Evolutionary conservation across 2,113 vertebrate species (phyloP), one percentile per base, ranked within the genome.

Genomic region (Callipepla squamata): DNA sequence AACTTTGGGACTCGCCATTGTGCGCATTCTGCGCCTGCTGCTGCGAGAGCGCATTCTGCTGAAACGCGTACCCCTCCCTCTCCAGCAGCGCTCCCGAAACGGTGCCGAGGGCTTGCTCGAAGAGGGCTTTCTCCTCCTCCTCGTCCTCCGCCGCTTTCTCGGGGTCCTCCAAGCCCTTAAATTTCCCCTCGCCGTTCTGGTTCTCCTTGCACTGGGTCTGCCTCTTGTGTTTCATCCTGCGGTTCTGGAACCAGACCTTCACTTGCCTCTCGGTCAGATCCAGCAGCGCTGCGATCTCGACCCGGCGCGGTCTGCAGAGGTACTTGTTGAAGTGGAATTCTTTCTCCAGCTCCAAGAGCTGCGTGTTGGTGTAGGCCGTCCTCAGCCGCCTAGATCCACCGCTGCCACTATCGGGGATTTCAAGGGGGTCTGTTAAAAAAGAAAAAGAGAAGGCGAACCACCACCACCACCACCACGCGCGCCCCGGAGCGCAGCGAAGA

Each of bases 251-350:
- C 99, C 99, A 99, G 83, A 99, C 99, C 97, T 99, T 99, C 63
- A 99, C 99, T 98, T 99, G 99, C 96, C 99, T 99, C 96, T 99
- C 99, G 1, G 98, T 99, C 96, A 99, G 97, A 97, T 99, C 99
- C 97, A 99, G 96, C 95, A 99, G 95, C 32, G 98, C 98, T 7
- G 99, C 99, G 55, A 99, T 99, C 93, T 99, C 99, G 97, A 99
- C 98, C 63, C 99, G 98, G 85, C 99, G 98, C 44, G 99, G 99
- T 98, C 99, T 98, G 97, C 99, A 99, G 78, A 99, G 98, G 93
- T 99, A 99, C 98, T 99, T 99, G 98, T 99, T 99, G 97, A 99
- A 99, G 94, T 99, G 99, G 91, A 99, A 99, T 98, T 99, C 99
- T 96, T 99, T 99, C 87, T 99, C 99, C 97, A 99, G 98, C 97